These are phyloP conservation scores for Xanthorhoe spadicearia DNA, from an alignment of 2,888 invertebrate genomes.

Conservation along the genomic window DNA sequence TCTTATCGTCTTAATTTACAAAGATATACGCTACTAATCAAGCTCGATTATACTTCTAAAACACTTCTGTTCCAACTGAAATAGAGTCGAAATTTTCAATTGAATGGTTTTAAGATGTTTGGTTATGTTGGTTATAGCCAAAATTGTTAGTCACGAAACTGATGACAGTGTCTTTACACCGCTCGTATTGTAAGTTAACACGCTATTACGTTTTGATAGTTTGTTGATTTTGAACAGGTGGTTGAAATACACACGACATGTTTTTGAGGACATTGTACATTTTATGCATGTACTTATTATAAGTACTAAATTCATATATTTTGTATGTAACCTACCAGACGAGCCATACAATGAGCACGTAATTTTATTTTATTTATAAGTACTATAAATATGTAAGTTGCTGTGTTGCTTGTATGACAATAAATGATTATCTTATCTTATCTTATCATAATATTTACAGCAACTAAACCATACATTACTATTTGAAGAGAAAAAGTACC, in stretches of 20 bases:
- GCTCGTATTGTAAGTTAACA: constrained; percentile 74
- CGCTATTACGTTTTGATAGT: constrained; percentile 63
- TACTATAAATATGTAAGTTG: too few species aligned
- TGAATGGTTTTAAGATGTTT: not conserved
- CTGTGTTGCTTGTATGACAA: too few species aligned
- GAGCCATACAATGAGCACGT: too few species aligned
- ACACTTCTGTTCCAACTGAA: not conserved
- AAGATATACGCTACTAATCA: constrained; percentile 36
- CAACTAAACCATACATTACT: too few species aligned
- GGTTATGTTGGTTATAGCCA: constrained; percentile 49
- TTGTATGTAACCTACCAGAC: too few species aligned
- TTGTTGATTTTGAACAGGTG: constrained; percentile 40
- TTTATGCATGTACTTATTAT: too few species aligned
- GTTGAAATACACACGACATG: not conserved
- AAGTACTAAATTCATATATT: too few species aligned
- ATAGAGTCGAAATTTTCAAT: not conserved
- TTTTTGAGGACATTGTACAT: not conserved
- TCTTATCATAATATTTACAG: too few species aligned
- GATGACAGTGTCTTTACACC: constrained; percentile 69
- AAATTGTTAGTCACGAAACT: constrained; percentile 75
- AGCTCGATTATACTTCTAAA: not conserved
- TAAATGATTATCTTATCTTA: too few species aligned
- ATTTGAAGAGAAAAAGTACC: too few species aligned
- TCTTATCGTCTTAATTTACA: constrained; percentile 66
- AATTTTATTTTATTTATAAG: too few species aligned